Evolutionary conservation across 2,113 vertebrate genomes (phyloP).

Genomic region (Cryptotis parvus): DNA sequence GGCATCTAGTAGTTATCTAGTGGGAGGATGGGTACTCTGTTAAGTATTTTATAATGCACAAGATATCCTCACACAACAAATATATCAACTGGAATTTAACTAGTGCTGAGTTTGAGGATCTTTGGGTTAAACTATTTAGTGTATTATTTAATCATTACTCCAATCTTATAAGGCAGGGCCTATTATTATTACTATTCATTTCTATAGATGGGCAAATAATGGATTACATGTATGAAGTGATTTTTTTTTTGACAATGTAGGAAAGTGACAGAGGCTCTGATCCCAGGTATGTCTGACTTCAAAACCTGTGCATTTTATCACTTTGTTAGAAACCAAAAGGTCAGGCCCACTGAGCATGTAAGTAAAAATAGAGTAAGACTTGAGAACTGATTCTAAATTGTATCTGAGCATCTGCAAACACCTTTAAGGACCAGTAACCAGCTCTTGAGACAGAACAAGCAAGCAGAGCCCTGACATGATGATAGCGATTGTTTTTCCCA

Average conservation of each 20-base stretch:
- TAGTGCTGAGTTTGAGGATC: constrained; percentile 27
- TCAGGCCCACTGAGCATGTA: background rate
- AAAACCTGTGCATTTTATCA: background rate
- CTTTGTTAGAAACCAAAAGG: background rate
- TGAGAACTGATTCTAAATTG: background rate
- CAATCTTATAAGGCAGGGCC: background rate
- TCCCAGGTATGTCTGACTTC: background rate
- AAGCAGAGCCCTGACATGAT: background rate
- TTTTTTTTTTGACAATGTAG: constrained; percentile 5
- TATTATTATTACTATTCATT: background rate
- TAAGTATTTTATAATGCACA: background rate
- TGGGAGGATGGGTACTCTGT: background rate
- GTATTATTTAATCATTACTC: constrained; percentile 13
- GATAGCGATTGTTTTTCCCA: background rate
- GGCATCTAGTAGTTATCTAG: background rate
- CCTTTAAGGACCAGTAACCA: background rate
- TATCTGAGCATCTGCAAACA: background rate
- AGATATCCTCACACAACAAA: background rate
- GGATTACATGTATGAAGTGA: background rate
- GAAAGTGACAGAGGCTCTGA: background rate
- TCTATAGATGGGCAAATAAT: constrained; percentile 6
- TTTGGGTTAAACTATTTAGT: background rate
- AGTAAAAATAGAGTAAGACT: background rate
- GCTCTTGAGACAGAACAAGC: background rate
- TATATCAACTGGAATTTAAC: background rate